These are phyloP conservation scores for Temnothorax curvispinosus DNA, from an alignment of 1,140 invertebrate genomes.

Conservation along the genomic window DNA sequence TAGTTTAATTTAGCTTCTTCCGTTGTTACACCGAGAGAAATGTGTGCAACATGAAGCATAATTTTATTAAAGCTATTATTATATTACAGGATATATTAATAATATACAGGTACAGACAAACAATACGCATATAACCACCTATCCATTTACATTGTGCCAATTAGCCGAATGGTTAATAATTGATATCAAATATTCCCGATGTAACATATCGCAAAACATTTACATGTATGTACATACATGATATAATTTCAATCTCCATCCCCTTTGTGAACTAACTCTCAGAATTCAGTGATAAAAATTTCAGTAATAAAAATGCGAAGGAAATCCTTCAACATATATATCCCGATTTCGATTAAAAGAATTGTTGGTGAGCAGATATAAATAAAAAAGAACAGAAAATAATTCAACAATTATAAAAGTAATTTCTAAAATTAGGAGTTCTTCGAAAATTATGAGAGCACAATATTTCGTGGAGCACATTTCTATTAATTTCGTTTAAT, in stretches of 20 bases:
- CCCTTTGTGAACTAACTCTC: background rate
- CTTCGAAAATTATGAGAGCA: background rate
- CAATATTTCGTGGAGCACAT: background rate
- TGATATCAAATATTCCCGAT: slow-evolving; percentile 22
- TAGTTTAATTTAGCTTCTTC: background rate
- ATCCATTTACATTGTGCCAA: slow-evolving; percentile 38
- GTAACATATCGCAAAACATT: slow-evolving; percentile 10
- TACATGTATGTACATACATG: background rate
- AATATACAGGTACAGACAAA: slow-evolving; percentile 2
- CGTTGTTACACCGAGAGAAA: background rate
- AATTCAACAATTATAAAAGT: background rate
- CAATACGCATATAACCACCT: background rate
- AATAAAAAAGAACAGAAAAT: background rate
- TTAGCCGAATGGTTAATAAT: slow-evolving; percentile 39
- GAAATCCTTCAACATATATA: background rate
- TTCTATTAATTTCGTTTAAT: background rate
- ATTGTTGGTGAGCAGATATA: background rate
- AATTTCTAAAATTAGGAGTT: background rate
- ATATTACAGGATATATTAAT: slow-evolving; percentile 24
- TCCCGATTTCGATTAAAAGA: background rate
- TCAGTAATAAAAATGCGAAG: background rate
- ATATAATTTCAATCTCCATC: slow-evolving; percentile 7
- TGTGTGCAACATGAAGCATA: background rate
- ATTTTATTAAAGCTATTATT: slow-evolving; percentile 44
- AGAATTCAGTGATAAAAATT: slow-evolving; percentile 19